A percentile compares a stretch with the other conserved stretches of the same genome.
Conservation (phyloP, 1,140 invertebrate genomes). For the Apolygus lucorum region DNA sequence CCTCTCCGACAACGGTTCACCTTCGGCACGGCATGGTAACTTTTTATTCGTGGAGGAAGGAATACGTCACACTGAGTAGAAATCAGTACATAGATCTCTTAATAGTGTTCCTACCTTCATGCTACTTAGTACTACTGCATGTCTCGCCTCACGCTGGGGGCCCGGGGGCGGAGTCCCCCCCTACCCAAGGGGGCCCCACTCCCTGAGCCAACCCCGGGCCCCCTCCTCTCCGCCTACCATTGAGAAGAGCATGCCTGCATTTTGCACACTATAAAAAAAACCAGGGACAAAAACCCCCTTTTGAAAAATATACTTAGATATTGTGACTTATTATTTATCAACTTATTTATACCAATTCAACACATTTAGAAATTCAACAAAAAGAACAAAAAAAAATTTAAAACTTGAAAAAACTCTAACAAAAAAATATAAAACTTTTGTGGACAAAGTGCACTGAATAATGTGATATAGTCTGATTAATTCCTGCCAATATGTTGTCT, state of each 20-base stretch:
- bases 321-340: too few species aligned
- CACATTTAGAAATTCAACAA: too few species aligned
- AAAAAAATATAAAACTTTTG: conserved; percentile 16
- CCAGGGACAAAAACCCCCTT: too few species aligned
- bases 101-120: too few species aligned
- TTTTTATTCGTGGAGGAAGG: background rate
- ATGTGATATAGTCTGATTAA: conserved; percentile 27
- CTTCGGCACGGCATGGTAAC: background rate
- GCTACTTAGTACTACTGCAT: too few species aligned
- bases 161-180: conserved; percentile 3
- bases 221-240: background rate
- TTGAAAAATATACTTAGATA: too few species aligned
- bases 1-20: background rate
- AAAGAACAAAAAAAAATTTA: conserved; percentile 12
- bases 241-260: background rate
- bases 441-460: conserved; percentile 26
- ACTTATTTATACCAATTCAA: too few species aligned
- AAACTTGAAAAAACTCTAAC: conserved; percentile 4
- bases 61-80: too few species aligned
- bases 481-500: conserved; percentile 28
- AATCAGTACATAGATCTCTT: too few species aligned
- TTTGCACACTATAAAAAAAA: background rate
- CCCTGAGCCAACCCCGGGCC: conserved; percentile 14
- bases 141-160: too few species aligned
- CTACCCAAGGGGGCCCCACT: background rate